A percentile compares a stretch with the other conserved stretches of the same genome.
These are phyloP conservation scores for Protodeltote pygarga DNA, from an alignment of 2,888 invertebrate genomes.

Conservation along the genomic window DNA sequence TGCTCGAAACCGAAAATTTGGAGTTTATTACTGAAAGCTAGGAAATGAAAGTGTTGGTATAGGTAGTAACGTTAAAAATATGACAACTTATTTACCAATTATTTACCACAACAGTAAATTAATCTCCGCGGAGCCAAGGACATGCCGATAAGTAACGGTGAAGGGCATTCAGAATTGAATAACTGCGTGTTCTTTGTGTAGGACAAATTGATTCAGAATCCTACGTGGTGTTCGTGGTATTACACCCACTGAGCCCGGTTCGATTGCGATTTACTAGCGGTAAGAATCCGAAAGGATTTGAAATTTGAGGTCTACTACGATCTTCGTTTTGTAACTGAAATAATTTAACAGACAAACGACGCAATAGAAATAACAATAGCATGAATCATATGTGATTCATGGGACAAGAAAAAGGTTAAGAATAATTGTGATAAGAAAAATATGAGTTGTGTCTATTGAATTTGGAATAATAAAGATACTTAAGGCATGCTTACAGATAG, in stretches of 20 bases:
- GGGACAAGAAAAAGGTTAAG: no score
- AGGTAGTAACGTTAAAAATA: no score
- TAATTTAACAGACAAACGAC: conserved; percentile 14
- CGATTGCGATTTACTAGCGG: conserved; percentile 60
- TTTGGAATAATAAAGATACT: no score
- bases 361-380: conserved; percentile 26
- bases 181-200: conserved; percentile 46
- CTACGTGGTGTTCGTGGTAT: conserved; percentile 50
- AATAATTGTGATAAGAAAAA: no score
- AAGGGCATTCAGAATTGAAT: conserved; percentile 45
- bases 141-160: conserved; percentile 28
- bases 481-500: no score
- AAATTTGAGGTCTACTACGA: conserved; percentile 48
- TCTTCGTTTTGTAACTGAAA: conserved; percentile 31
- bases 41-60: no score
- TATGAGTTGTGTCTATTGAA: no score
- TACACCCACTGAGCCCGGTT: conserved; percentile 37
- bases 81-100: no score
- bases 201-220: conserved; percentile 59
- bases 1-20: no score
- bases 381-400: no score
- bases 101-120: conserved; percentile 13
- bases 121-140: conserved; percentile 31
- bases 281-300: conserved; percentile 49
- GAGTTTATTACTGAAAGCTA: no score